These are phyloP conservation scores for Passer domesticus DNA, from an alignment of 2,113 vertebrate species.

Conservation along the genomic window DNA sequence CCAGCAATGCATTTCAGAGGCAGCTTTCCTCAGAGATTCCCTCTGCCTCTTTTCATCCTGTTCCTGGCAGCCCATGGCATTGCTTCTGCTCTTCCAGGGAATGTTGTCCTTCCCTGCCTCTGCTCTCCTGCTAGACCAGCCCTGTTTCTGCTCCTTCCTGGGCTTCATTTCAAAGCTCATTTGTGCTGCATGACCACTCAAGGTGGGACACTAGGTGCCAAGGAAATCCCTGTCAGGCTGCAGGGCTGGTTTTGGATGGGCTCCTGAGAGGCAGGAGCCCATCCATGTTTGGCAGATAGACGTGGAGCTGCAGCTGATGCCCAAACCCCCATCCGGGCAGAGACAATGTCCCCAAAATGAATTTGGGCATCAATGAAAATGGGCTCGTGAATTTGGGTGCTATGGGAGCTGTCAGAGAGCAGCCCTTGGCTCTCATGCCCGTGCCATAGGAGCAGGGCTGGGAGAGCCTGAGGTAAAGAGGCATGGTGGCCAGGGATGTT, in stretches of 20 bases:
- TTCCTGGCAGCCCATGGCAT: not conserved
- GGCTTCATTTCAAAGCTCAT: not conserved
- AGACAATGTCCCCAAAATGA: not conserved
- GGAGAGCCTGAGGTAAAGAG: not conserved
- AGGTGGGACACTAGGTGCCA: not conserved
- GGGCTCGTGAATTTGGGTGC: not conserved
- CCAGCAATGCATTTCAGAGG: not conserved
- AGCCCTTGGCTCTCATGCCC: rapidly evolving
- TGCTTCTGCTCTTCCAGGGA: not conserved
- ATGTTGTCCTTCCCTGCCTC: rapidly evolving
- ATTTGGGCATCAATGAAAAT: not conserved
- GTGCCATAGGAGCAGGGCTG: not conserved
- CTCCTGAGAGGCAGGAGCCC: not conserved
- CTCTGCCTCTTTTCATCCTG: not conserved
- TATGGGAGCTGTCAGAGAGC: not conserved
- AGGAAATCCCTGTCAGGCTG: not conserved
- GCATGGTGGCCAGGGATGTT: rapidly evolving
- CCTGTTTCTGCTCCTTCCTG: rapidly evolving
- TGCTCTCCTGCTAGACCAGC: not conserved
- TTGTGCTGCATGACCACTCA: not conserved
- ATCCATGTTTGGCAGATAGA: not conserved
- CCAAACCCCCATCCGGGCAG: rapidly evolving
- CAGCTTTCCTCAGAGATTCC: not conserved
- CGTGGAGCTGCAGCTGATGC: rapidly evolving
- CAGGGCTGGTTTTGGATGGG: not conserved